Percentiles rank a stretch among this genome's conserved stretches.
phyloP scores from a whole-genome alignment of 2,888 invertebrate genomes.

The Platerodrilus igneus region DNA sequence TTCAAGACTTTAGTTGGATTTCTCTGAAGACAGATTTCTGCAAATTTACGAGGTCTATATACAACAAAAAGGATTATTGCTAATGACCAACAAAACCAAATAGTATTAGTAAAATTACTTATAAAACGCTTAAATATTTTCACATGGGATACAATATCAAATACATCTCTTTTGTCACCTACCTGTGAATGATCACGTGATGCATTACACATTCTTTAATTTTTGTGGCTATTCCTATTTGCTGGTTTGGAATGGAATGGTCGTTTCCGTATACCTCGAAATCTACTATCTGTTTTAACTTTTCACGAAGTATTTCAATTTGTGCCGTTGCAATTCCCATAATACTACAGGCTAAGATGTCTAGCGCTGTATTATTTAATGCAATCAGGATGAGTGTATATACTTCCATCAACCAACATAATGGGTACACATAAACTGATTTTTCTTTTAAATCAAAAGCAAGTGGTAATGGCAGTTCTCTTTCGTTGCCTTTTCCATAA shows the following conservation, averaged over 20 bases:
- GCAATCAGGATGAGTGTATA: neutral
- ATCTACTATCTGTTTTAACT: neutral
- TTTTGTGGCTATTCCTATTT: neutral
- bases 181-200: neutral
- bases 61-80: too few relatives aligned
- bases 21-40: too few relatives aligned
- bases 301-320: constrained; percentile 1
- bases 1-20: too few relatives aligned
- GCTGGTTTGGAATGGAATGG: too few relatives aligned
- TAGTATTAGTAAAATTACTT: too few relatives aligned
- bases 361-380: neutral
- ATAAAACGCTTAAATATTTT: too few relatives aligned
- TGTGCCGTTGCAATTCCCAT: constrained; percentile 3
- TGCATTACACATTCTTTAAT: neutral
- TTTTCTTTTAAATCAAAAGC: too few relatives aligned
- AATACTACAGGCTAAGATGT: constrained; percentile 3
- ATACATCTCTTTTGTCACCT: too few relatives aligned
- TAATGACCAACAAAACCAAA: too few relatives aligned
- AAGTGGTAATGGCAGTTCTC: neutral
- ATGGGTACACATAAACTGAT: neutral
- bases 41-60: too few relatives aligned
- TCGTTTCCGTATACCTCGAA: neutral
- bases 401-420: neutral
- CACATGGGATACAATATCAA: too few relatives aligned
- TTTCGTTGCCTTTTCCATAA: neutral